Evolutionary conservation across 2,797 vertebrate genomes (phyloP).

Genomic region (Spondyliosoma cantharus): DNA sequence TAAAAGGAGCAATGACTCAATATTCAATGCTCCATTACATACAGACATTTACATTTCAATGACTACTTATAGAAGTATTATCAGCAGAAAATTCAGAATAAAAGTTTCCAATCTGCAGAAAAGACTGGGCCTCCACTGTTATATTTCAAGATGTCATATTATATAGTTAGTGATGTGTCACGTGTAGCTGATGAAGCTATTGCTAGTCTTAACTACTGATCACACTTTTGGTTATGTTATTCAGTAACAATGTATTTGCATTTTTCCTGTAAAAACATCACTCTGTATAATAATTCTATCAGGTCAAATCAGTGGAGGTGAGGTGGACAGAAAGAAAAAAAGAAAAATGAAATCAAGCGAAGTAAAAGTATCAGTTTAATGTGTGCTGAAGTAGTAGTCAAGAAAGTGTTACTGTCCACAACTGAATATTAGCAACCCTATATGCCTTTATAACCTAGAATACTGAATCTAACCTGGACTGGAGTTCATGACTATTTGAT

Average conservation of each 20-base stretch:
- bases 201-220: not conserved
- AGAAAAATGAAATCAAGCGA: too few relatives aligned
- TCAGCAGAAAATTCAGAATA: not conserved
- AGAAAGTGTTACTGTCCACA: not conserved
- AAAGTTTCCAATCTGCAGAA: not conserved
- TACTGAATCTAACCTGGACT: not conserved
- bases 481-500: not conserved
- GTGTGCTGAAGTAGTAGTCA: too few relatives aligned
- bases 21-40: not conserved
- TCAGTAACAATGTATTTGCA: not conserved
- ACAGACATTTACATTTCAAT: not conserved
- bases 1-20: not conserved
- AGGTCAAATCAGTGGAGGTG: not conserved
- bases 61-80: not conserved
- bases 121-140: not conserved
- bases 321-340: too few relatives aligned
- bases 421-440: not conserved
- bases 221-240: not conserved
- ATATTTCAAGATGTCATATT: not conserved
- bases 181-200: not conserved
- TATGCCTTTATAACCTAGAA: not conserved
- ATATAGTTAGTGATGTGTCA: not conserved
- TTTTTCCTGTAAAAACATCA: not conserved
- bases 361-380: too few relatives aligned
- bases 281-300: not conserved